These are phyloP conservation scores for Rhinogobius similis DNA, from an alignment of 2,113 vertebrate genomes.

Conservation along the genomic window DNA sequence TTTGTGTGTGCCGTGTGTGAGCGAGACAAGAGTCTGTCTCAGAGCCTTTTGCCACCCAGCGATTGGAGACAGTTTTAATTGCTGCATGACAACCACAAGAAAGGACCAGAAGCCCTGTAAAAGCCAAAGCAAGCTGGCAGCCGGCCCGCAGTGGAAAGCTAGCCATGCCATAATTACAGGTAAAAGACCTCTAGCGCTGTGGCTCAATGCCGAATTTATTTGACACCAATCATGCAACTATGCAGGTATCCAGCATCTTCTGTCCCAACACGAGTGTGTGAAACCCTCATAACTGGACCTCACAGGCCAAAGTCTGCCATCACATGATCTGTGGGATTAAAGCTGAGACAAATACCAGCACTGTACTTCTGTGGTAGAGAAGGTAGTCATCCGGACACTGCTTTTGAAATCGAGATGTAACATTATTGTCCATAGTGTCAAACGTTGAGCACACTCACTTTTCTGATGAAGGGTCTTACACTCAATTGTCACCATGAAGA, in stretches of 20 bases:
- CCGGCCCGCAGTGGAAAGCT: constrained; percentile 91
- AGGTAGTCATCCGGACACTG: no score
- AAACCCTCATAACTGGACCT: constrained; percentile 61
- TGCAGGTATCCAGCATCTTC: constrained; percentile 75
- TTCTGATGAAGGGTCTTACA: background rate
- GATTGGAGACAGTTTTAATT: constrained; percentile 95
- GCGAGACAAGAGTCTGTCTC: constrained; percentile 83
- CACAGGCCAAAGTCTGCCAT: constrained; percentile 32
- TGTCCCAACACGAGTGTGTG: constrained; percentile 70
- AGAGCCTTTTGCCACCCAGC: constrained; percentile 92
- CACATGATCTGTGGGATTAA: background rate
- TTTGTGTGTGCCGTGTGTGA: constrained; percentile 56
- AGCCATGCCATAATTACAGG: constrained; percentile 97
- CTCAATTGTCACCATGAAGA: background rate
- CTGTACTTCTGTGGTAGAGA: background rate
- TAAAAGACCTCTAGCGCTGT: constrained; percentile 80
- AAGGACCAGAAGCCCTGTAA: constrained; percentile 95
- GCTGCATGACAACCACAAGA: constrained; percentile 94
- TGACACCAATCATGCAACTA: constrained; percentile 75
- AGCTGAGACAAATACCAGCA: background rate
- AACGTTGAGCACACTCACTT: background rate
- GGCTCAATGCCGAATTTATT: constrained; percentile 73
- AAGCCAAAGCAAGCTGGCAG: constrained; percentile 91
- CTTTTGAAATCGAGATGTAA: no score
- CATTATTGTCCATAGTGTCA: background rate